Evolutionary conservation across 1,140 invertebrate genomes (phyloP).

Genomic region (Linepithema humile): DNA sequence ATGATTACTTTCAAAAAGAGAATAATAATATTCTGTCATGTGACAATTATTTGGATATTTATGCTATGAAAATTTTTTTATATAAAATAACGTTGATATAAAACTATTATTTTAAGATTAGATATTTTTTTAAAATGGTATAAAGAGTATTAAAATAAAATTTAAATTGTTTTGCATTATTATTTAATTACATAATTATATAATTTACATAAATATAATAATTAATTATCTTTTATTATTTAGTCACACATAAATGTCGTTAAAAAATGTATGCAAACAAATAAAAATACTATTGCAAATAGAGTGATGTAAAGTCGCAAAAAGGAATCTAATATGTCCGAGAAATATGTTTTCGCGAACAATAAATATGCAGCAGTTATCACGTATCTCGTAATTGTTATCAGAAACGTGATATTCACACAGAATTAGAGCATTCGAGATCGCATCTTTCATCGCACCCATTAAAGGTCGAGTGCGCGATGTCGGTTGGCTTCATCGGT

Average conservation of each 20-base stretch:
- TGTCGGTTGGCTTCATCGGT: slow-evolving; percentile 52
- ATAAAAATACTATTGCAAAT: too few species aligned
- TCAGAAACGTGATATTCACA: slow-evolving; percentile 22
- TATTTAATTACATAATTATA: too few species aligned
- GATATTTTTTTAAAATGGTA: too few species aligned
- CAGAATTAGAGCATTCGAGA: slow-evolving; percentile 62
- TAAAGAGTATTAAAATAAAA: too few species aligned
- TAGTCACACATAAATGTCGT: too few species aligned
- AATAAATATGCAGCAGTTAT: not conserved
- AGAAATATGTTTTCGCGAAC: not conserved
- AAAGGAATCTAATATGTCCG: too few species aligned
- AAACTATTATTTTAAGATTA: too few species aligned
- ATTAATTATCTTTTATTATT: too few species aligned
- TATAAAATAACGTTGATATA: not conserved
- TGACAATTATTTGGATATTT: not conserved
- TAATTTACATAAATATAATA: too few species aligned
- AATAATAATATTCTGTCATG: not conserved
- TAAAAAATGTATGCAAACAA: too few species aligned
- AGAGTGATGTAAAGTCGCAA: too few species aligned
- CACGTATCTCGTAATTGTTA: slow-evolving; percentile 12
- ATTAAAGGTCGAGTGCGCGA: slow-evolving; percentile 79
- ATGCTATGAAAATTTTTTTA: not conserved
- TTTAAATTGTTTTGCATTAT: too few species aligned
- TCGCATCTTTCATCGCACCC: slow-evolving; percentile 72
- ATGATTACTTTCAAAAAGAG: not conserved